Conservation (phyloP, 2,113 vertebrate species). For the Corythoichthys intestinalis region DNA sequence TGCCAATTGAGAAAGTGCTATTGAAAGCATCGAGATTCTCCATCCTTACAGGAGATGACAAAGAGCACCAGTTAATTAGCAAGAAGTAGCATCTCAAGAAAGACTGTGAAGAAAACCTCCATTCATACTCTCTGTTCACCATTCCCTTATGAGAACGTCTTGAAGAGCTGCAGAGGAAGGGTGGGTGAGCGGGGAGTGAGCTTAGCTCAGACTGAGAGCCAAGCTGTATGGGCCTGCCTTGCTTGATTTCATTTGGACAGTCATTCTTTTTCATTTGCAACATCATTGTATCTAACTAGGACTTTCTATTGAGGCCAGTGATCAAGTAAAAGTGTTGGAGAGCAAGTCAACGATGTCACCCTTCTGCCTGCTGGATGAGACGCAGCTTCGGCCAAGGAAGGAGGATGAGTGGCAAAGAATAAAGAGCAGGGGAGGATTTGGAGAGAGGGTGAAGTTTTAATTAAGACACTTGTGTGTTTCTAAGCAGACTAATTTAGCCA, state of each 20-base stretch:
- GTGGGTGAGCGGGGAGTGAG: slow-evolving; percentile 30
- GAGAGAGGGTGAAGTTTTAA: slow-evolving; percentile 64
- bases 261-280: slow-evolving; percentile 69
- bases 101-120: slow-evolving; percentile 55
- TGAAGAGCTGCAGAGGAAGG: slow-evolving; percentile 36
- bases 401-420: slow-evolving; percentile 47
- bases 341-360: slow-evolving; percentile 69
- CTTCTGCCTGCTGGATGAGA: slow-evolving; percentile 52
- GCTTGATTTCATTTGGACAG: slow-evolving; percentile 75
- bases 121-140: slow-evolving; percentile 62
- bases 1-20: slow-evolving; percentile 53
- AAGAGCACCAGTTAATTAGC: slow-evolving; percentile 76
- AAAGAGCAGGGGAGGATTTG: slow-evolving; percentile 48
- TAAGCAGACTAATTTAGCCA: slow-evolving; percentile 63
- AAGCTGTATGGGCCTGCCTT: slow-evolving; percentile 44
- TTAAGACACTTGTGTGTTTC: slow-evolving; percentile 64
- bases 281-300: slow-evolving; percentile 72
- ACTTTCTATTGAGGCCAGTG: slow-evolving; percentile 58
- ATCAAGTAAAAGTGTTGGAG: slow-evolving; percentile 62
- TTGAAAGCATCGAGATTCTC: slow-evolving; percentile 55
- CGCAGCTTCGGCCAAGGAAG: slow-evolving; percentile 32
- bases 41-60: slow-evolving; percentile 63
- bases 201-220: slow-evolving; percentile 38
- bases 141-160: slow-evolving; percentile 56
- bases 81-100: slow-evolving; percentile 72